phyloP scores from a whole-genome alignment of 2,888 invertebrate genomes.

The Drosophila meridionalis region DNA sequence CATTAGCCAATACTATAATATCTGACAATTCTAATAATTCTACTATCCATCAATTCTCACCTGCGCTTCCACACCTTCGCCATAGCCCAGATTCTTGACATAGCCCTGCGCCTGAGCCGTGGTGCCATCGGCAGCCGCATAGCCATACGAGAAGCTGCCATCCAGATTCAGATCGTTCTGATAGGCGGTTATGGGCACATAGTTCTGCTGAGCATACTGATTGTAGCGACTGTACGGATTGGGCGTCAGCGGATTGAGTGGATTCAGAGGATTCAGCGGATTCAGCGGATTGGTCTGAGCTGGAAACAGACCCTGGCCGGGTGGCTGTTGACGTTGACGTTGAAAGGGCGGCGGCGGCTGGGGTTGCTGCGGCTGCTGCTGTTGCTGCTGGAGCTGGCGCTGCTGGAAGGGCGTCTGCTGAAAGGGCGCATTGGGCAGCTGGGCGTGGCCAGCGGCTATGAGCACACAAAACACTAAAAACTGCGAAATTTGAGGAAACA shows the following conservation, averaged over 20 bases:
- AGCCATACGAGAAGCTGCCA: constrained; percentile 87
- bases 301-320: constrained; percentile 66
- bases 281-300: constrained; percentile 53
- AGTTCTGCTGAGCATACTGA: constrained; percentile 74
- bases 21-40: too few relatives aligned
- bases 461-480: constrained; percentile 33
- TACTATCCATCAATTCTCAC: constrained; percentile 20
- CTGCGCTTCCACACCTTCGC: constrained; percentile 88
- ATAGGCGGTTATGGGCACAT: constrained; percentile 85
- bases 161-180: constrained; percentile 85
- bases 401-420: constrained; percentile 80
- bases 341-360: constrained; percentile 63
- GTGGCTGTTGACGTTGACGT: constrained; percentile 51
- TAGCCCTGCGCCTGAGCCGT: constrained; percentile 92
- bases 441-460: constrained; percentile 41
- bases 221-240: constrained; percentile 79
- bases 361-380: constrained; percentile 49
- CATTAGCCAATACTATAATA: too few relatives aligned
- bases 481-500: constrained; percentile 20
- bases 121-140: constrained; percentile 91
- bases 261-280: constrained; percentile 43
- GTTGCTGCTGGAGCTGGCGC: constrained; percentile 54
- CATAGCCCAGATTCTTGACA: constrained; percentile 89
- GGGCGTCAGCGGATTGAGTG: constrained; percentile 40
- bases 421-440: constrained; percentile 69